These are phyloP conservation scores for Drosophila trapezifrons DNA, from an alignment of 1,140 invertebrate genomes.

Conservation along the genomic window DNA sequence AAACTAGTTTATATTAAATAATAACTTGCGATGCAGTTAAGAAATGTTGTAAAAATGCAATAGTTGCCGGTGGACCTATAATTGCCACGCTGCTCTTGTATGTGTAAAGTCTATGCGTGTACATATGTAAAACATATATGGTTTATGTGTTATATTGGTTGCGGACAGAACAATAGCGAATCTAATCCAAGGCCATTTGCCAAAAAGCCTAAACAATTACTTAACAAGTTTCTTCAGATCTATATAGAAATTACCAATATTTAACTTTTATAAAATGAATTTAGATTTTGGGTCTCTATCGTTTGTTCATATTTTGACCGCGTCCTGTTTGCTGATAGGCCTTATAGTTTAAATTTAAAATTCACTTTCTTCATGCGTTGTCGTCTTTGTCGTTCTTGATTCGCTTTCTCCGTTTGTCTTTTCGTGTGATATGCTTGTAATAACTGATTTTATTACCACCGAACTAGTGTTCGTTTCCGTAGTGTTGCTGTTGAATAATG, in stretches of 20 bases:
- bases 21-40: slow-evolving; percentile 15
- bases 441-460: slow-evolving; percentile 83
- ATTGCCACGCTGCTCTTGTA: not conserved
- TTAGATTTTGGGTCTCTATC: not conserved
- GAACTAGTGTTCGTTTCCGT: slow-evolving; percentile 80
- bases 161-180: slow-evolving; percentile 7
- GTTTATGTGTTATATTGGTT: not conserved
- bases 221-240: not conserved
- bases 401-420: slow-evolving; percentile 81
- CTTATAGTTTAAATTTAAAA: slow-evolving; percentile 52
- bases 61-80: slow-evolving; percentile 11
- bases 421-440: slow-evolving; percentile 82
- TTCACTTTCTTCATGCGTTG: slow-evolving; percentile 78
- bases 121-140: slow-evolving; percentile 2
- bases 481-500: slow-evolving; percentile 63
- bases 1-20: slow-evolving; percentile 25
- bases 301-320: slow-evolving; percentile 1
- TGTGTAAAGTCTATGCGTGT: not conserved
- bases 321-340: not conserved
- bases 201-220: not conserved
- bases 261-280: not conserved
- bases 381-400: slow-evolving; percentile 63
- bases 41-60: slow-evolving; percentile 35
- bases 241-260: not conserved
- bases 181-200: not conserved